phyloP scores from a whole-genome alignment of 2,113 vertebrate genomes.

The Paradoxurus hermaphroditus region DNA sequence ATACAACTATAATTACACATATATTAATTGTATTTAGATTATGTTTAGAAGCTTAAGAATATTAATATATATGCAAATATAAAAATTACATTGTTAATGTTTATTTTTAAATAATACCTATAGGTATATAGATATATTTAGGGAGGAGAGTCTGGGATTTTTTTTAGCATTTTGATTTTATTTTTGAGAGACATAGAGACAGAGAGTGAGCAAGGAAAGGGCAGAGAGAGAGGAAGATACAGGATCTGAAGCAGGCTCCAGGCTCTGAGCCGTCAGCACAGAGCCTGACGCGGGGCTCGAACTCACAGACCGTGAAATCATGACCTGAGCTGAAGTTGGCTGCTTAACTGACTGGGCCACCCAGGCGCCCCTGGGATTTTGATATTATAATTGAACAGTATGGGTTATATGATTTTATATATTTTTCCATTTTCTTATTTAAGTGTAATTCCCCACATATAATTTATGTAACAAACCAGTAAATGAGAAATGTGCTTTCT shows the following conservation, averaged over 20 bases:
- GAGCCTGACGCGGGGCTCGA: too few species aligned
- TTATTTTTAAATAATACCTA: neutral
- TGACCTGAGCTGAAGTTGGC: too few species aligned
- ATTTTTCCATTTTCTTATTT: neutral
- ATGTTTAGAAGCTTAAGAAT: neutral
- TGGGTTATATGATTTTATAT: neutral
- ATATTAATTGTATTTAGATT: neutral
- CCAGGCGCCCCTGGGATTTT: too few species aligned
- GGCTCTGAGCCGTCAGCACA: too few species aligned
- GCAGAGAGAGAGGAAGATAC: too few species aligned
- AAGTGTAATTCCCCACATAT: neutral
- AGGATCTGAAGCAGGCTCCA: too few species aligned
- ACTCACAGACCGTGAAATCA: too few species aligned
- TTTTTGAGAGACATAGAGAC: too few species aligned
- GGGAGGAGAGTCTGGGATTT: neutral
- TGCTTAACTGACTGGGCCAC: too few species aligned
- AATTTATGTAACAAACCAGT: neutral
- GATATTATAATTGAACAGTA: neutral
- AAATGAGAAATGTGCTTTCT: neutral
- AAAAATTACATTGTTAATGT: neutral
- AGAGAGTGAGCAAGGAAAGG: too few species aligned
- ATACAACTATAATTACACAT: neutral
- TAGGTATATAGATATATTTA: neutral
- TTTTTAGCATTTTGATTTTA: too few species aligned
- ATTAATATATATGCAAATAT: neutral